Evolutionary conservation across 2,797 vertebrate species (phyloP), one percentile per base, ranked within the genome.

Genomic region (Oryzias sinensis): DNA sequence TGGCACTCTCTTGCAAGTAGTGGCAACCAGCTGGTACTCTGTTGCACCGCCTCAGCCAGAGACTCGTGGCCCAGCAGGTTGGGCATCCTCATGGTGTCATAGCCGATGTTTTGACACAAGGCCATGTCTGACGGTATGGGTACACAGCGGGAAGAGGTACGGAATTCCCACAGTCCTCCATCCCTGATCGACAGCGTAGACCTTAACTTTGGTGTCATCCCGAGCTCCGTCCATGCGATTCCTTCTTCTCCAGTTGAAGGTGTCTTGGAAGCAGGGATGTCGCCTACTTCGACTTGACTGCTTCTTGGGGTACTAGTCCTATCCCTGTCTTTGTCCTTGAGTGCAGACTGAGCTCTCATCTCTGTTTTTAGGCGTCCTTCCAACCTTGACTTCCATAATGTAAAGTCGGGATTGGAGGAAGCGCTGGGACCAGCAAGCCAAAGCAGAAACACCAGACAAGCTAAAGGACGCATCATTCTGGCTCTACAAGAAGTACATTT

Each of bases 21-120:
- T 15, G 93, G 92, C 77, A 94, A 80, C 94, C 94, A 94, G 85
- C 93, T 93, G 74, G 89, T 88, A 43, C 93, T 94, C 63, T 96
- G 92, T 77, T 95, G 93, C 25, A 93, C 92, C 24, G 89, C 93
- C 79, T 97, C 91, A 3, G 90, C 88, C 54, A 83, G 89, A 25
- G 92, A 93, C 72, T 93, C 91, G 0, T 94, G 94, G 51, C 91
- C 92, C 86, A 97, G 87, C 72, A 95, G 79, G 86, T 95, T 94
- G 62, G 94, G 93, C 71, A 93, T 92, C 73, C 89, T 81, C 93
- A 95, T 95, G 54, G 88, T 91, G 0, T 87, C 67, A 69, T 95
- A 95, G 49, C 93, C 94, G 1, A 93, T 94, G 60, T 93, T 86
- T 0, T 93, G 91, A 82, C 93, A 95, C 43, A 95, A 71, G 9